phyloP scores from a whole-genome alignment of 2,797 vertebrate genomes.

The Malacoraja senta region DNA sequence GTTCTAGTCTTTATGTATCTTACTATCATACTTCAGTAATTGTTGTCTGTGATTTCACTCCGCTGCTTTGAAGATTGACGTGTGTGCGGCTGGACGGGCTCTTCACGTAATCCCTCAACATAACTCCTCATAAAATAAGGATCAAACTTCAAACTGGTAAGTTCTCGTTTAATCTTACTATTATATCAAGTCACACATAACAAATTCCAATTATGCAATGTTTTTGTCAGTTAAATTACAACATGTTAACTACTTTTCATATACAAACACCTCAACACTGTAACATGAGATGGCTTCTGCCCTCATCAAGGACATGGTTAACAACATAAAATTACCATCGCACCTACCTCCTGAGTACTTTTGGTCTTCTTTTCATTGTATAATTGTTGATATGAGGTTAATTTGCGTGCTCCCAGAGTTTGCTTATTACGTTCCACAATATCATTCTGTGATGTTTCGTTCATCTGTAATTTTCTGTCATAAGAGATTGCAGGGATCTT shows the following conservation, averaged over 20 bases:
- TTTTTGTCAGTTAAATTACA: neutral
- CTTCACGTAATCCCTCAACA: no score
- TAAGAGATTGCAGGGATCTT: slow-evolving; percentile 24
- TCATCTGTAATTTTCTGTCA: slow-evolving; percentile 42
- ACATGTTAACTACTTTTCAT: slow-evolving; percentile 36
- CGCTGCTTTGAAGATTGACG: no score
- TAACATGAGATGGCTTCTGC: slow-evolving; percentile 40
- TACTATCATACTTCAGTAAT: no score
- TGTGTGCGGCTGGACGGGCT: no score
- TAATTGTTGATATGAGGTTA: slow-evolving; percentile 63
- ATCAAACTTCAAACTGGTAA: no score
- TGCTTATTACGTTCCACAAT: slow-evolving; percentile 72
- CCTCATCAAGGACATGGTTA: slow-evolving; percentile 33
- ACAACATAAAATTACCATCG: neutral
- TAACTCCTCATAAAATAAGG: no score
- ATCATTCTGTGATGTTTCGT: slow-evolving; percentile 51
- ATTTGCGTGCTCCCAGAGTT: slow-evolving; percentile 64
- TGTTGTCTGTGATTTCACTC: no score
- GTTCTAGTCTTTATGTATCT: no score
- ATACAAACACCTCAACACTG: slow-evolving; percentile 45
- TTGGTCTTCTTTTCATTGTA: slow-evolving; percentile 54
- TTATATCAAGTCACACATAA: neutral
- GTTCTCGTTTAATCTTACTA: no score
- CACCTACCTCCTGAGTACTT: slow-evolving; percentile 58
- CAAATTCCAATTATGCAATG: neutral